Percentiles rank a stretch among this genome's conserved stretches.
These are phyloP conservation scores for Sanderia malayensis DNA, from an alignment of 30 jellyfish, hydroid and myxozoan species.

Conservation along the genomic window DNA sequence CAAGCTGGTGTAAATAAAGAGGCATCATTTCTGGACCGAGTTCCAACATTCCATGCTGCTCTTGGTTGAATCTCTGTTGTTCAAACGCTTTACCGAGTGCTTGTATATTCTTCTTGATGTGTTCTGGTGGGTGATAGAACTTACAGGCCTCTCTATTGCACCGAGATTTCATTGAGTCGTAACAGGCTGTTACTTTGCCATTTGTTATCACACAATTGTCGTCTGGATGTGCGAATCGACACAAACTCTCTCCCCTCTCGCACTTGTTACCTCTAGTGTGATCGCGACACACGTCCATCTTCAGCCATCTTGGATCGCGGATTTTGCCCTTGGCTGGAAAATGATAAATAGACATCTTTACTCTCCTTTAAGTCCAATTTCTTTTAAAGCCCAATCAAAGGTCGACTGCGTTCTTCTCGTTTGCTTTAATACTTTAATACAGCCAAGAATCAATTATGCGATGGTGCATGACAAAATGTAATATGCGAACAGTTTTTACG, in stretches of 20 bases:
- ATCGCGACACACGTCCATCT: constrained; percentile 61
- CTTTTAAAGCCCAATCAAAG: not conserved
- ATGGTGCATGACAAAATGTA: no score
- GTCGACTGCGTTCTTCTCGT: not conserved
- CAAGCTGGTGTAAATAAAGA: constrained; percentile 12
- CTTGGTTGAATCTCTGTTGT: constrained; percentile 56
- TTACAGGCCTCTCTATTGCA: constrained; percentile 61
- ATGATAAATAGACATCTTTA: no score
- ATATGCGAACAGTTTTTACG: no score
- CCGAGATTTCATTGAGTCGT: constrained; percentile 57
- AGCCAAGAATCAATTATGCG: no score
- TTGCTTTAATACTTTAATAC: no score
- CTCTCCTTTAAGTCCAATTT: no score
- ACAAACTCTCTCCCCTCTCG: constrained; percentile 18
- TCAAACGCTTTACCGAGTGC: constrained; percentile 65
- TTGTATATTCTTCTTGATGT: constrained; percentile 40
- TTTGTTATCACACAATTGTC: constrained; percentile 30
- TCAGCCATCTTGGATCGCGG: constrained; percentile 73
- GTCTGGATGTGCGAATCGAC: constrained; percentile 68
- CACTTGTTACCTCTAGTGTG: constrained; percentile 39
- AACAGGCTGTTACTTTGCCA: constrained; percentile 56
- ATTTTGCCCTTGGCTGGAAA: constrained; percentile 34
- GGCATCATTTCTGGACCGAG: constrained; percentile 13
- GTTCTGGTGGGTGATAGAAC: constrained; percentile 60
- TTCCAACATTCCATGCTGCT: constrained; percentile 36